Conservation (phyloP, 2,113 vertebrate species). For the Bubo scandiacus region DNA sequence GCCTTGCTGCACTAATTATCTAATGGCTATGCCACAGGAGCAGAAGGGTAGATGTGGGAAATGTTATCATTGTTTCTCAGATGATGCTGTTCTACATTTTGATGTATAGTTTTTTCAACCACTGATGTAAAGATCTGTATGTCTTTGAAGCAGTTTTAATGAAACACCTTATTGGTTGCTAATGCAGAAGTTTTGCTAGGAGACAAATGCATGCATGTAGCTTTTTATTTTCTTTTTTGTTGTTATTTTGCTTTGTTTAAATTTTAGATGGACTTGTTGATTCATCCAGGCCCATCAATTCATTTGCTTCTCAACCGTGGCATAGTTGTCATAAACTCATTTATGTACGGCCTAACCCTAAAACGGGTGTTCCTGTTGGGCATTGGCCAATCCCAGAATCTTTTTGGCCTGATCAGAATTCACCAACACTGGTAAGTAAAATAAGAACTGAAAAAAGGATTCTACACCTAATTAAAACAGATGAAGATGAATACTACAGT, state of each 20-base stretch:
- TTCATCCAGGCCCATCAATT: slow-evolving; percentile 72
- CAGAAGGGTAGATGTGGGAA: background rate
- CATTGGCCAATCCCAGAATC: slow-evolving; percentile 86
- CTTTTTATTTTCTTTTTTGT: slow-evolving; percentile 7
- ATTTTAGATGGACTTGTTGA: slow-evolving; percentile 79
- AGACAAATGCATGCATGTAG: background rate
- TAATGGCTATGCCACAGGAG: background rate
- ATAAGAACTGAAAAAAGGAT: background rate
- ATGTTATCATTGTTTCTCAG: background rate
- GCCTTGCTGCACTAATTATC: background rate
- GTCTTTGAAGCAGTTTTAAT: background rate
- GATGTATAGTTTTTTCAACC: background rate
- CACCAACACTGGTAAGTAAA: slow-evolving; percentile 82
- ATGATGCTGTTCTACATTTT: background rate
- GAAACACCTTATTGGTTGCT: background rate
- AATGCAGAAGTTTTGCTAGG: background rate
- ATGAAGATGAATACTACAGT: background rate
- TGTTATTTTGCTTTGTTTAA: slow-evolving; percentile 65
- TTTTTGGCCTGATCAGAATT: slow-evolving; percentile 87
- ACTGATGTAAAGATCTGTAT: background rate
- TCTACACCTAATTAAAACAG: background rate
- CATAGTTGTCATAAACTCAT: slow-evolving; percentile 86
- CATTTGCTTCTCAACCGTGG: slow-evolving; percentile 78
- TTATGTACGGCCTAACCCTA: slow-evolving; percentile 83
- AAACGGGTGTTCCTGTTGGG: slow-evolving; percentile 84